Percentiles rank a stretch among this genome's conserved stretches.
These are phyloP conservation scores for Mycetomoellerius zeteki DNA, from an alignment of 1,140 invertebrate species.

Conservation along the genomic window DNA sequence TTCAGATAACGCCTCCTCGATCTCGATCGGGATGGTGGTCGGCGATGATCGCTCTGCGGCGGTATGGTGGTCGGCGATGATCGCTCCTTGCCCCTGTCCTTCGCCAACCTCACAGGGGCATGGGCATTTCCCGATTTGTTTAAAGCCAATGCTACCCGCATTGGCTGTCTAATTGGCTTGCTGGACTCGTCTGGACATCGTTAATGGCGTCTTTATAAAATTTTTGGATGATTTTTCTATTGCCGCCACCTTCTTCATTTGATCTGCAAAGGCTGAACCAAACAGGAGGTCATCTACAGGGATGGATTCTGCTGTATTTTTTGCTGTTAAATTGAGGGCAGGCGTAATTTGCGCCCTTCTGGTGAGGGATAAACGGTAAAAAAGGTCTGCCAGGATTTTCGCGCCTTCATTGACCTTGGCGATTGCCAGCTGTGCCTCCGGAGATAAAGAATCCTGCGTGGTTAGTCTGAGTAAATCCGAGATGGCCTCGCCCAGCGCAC, in stretches of 20 bases:
- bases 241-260: background rate
- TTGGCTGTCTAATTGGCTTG: background rate
- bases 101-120: too few species aligned
- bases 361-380: background rate
- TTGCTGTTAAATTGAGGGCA: background rate
- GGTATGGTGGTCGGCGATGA: too few species aligned
- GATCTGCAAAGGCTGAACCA: background rate
- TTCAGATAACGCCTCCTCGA: too few species aligned
- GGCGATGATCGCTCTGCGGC: too few species aligned
- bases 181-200: background rate
- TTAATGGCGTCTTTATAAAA: background rate
- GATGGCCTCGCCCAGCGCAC: too few species aligned
- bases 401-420: background rate
- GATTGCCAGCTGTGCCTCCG: background rate
- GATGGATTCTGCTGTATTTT: background rate
- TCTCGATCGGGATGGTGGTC: too few species aligned
- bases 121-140: too few species aligned
- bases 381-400: background rate
- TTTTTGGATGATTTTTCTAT: background rate
- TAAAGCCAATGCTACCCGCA: background rate
- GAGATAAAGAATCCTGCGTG: background rate
- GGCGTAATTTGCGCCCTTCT: background rate
- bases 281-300: background rate
- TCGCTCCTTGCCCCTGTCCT: too few species aligned
- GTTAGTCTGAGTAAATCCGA: too few species aligned